Conservation (phyloP, 2,888 invertebrate species). For the Cryptops parisi region DNA sequence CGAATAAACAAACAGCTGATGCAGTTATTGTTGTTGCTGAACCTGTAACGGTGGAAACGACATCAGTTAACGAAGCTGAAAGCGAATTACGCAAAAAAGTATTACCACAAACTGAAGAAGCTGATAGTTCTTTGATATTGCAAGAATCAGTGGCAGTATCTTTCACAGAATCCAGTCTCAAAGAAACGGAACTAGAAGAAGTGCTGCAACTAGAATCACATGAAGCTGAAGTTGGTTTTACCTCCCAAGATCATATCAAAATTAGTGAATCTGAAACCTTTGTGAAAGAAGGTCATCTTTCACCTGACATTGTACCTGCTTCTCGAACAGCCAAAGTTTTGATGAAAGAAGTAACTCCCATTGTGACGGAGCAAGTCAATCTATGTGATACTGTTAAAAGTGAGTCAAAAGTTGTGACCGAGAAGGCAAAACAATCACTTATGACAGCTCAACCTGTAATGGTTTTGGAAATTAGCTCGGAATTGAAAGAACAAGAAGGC, state of each 20-base stretch:
- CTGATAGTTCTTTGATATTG: conserved; percentile 3
- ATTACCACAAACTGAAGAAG: conserved; percentile 4
- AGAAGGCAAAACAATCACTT: too few relatives aligned
- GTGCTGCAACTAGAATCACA: background rate
- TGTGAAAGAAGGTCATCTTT: background rate
- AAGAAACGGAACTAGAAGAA: background rate
- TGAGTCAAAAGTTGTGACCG: too few relatives aligned
- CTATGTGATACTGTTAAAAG: too few relatives aligned
- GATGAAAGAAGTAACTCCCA: too few relatives aligned
- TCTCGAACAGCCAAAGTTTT: too few relatives aligned
- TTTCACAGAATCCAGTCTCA: background rate
- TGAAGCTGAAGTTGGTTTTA: background rate
- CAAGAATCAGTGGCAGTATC: background rate
- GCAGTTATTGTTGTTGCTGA: conserved; percentile 29
- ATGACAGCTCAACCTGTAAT: conserved; percentile 10
- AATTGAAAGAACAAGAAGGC: conserved; percentile 6
- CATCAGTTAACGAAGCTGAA: conserved; percentile 35
- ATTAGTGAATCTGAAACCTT: background rate
- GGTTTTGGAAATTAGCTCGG: background rate
- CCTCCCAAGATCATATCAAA: background rate
- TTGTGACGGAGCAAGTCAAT: too few relatives aligned
- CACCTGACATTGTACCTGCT: too few relatives aligned
- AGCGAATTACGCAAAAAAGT: conserved; percentile 1
- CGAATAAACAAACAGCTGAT: background rate
- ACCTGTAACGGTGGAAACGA: conserved; percentile 44